Conservation (phyloP, 2,888 invertebrate species). For the Erpobdella octoculata region DNA sequence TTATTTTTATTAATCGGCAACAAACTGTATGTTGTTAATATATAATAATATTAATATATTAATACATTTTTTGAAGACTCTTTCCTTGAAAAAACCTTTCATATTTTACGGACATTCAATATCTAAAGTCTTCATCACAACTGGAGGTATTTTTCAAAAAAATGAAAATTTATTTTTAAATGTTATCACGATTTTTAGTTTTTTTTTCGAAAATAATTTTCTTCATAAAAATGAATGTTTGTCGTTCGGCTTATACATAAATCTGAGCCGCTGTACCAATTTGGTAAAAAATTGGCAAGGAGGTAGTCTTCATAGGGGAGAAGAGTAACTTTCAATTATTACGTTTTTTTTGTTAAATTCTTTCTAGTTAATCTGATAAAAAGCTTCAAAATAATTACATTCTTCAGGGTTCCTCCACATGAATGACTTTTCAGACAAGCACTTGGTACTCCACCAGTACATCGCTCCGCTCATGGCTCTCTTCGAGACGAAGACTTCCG, state of each 20-base stretch:
- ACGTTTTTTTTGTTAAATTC: not conserved
- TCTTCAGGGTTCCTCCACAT: constrained; percentile 7
- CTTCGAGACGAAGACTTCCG: not conserved
- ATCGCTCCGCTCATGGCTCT: constrained; percentile 15
- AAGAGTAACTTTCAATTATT: not conserved
- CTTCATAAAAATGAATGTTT: not conserved
- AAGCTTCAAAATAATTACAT: not conserved
- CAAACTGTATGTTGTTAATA: no score
- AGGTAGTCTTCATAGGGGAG: no score
- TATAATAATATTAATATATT: no score
- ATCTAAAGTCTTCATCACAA: not conserved
- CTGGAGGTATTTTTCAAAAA: constrained; percentile 4
- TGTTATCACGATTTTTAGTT: not conserved
- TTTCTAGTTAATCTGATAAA: not conserved
- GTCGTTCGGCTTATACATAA: not conserved
- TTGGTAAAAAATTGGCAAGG: no score
- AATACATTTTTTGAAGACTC: no score
- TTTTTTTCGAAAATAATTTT: not conserved
- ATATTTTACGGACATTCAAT: constrained; percentile 17
- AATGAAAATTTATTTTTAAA: no score
- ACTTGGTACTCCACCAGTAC: not conserved
- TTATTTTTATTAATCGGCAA: no score
- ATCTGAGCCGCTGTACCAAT: not conserved
- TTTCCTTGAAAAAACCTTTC: not conserved
- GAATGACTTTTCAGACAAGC: not conserved